Evolutionary conservation across 92 coral and sea anemone species (phyloP).

Genomic region (Heliopora coerulea): DNA sequence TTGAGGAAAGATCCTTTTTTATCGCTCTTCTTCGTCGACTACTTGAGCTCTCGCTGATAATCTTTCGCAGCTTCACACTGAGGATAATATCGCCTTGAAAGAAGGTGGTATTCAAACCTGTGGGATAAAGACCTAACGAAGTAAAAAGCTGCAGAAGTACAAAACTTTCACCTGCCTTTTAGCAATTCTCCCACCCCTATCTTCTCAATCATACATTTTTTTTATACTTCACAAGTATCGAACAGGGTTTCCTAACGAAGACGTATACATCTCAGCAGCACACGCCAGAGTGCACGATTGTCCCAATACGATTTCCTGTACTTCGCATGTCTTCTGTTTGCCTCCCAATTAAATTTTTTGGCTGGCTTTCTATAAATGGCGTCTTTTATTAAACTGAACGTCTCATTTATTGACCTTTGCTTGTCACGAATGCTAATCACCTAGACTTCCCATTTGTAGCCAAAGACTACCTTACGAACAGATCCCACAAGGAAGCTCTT

Average conservation of each 20-base stretch:
- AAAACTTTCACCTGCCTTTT: neutral
- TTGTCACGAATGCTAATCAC: constrained; percentile 32
- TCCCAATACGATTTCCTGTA: constrained; percentile 29
- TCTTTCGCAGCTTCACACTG: constrained; percentile 60
- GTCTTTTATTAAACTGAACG: constrained; percentile 12
- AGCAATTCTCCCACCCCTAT: too few relatives aligned
- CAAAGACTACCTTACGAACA: neutral
- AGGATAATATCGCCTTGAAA: constrained; percentile 94
- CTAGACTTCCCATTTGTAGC: neutral
- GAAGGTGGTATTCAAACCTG: constrained; percentile 45
- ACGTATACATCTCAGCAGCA: neutral
- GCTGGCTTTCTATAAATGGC: constrained; percentile 30
- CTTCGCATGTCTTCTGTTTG: constrained; percentile 11
- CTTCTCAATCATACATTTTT: too few relatives aligned
- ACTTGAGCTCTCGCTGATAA: constrained; percentile 37
- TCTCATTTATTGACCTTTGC: constrained; percentile 25
- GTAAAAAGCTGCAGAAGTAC: neutral
- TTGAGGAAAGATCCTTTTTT: constrained; percentile 59
- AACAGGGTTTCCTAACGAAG: neutral
- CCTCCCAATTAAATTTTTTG: neutral
- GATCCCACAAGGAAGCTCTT: neutral
- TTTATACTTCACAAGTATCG: too few relatives aligned
- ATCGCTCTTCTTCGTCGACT: constrained; percentile 77
- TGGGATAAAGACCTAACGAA: neutral
- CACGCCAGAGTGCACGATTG: neutral